Conservation (phyloP, 2,888 invertebrate genomes). For the Melinaea marsaeus region DNA sequence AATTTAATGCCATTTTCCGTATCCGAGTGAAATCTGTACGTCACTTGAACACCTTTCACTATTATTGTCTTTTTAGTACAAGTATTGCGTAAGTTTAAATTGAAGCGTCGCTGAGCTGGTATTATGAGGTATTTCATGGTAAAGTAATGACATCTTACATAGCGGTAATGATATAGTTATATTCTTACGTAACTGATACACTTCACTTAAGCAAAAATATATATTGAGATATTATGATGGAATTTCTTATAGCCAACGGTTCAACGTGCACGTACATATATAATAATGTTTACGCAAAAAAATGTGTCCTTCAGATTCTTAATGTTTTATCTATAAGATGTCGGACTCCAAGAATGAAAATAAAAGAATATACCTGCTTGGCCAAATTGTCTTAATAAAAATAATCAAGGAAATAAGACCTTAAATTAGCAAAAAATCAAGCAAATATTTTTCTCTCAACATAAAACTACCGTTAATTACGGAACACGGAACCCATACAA, state of each 20-base stretch:
- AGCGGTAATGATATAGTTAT: neutral
- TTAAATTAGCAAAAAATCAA: neutral
- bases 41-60: conserved; percentile 27
- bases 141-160: conserved; percentile 7
- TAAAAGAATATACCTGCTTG: no score
- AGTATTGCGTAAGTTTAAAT: conserved; percentile 24
- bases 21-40: conserved; percentile 18
- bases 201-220: no score
- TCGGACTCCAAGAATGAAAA: no score
- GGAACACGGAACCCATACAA: conserved; percentile 25
- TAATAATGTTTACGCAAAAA: no score
- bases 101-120: conserved; percentile 4
- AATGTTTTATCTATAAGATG: no score
- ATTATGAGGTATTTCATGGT: conserved; percentile 6
- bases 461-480: conserved; percentile 14
- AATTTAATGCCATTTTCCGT: conserved; percentile 2
- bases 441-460: neutral
- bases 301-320: no score
- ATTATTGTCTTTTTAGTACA: conserved; percentile 22
- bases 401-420: no score
- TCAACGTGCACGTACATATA: no score
- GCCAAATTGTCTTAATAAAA: no score
- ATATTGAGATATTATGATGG: neutral
- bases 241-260: neutral
- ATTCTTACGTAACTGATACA: neutral